Evolutionary conservation across 2,797 vertebrate genomes (phyloP).

Genomic region (Remorina albescens): DNA sequence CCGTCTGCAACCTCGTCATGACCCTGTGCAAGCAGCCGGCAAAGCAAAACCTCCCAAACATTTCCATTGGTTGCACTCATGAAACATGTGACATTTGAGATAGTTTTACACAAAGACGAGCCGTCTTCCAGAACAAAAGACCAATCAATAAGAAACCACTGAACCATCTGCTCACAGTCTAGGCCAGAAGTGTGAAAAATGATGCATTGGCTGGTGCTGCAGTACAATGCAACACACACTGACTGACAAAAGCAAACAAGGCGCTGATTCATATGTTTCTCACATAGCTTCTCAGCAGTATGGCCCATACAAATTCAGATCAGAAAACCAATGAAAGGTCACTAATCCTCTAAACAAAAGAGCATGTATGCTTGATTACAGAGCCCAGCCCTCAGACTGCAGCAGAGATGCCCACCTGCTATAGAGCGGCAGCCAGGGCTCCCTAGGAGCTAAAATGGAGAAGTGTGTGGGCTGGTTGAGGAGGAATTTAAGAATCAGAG

Average conservation of each 20-base stretch:
- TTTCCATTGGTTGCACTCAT: slow-evolving; percentile 17
- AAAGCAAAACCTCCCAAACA: slow-evolving; percentile 23
- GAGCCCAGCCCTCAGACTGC: slow-evolving; percentile 78
- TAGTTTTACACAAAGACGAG: slow-evolving; percentile 31
- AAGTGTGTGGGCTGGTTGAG: slow-evolving; percentile 72
- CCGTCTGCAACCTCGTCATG: slow-evolving; percentile 62
- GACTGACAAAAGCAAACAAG: slow-evolving; percentile 52
- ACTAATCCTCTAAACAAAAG: slow-evolving; percentile 77
- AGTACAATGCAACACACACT: slow-evolving; percentile 61
- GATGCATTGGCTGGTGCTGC: slow-evolving; percentile 68
- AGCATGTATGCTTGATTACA: slow-evolving; percentile 52
- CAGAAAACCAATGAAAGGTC: slow-evolving; percentile 49
- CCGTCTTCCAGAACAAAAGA: slow-evolving; percentile 42
- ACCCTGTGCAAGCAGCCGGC: slow-evolving; percentile 46
- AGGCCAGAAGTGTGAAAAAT: slow-evolving; percentile 44
- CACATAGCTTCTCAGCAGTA: slow-evolving; percentile 30
- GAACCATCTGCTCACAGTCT: slow-evolving; percentile 42
- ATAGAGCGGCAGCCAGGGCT: slow-evolving; percentile 58
- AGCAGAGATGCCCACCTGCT: slow-evolving; percentile 83
- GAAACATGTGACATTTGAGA: slow-evolving; percentile 18
- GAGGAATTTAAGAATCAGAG: slow-evolving; percentile 62
- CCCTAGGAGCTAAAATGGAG: slow-evolving; percentile 76
- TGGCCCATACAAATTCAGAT: slow-evolving; percentile 51
- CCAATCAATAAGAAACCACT: slow-evolving; percentile 35
- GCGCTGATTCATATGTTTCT: slow-evolving; percentile 65